Base-by-base conservation (phyloP, 2,113 vertebrate genomes). In the Cettia cetti region DNA sequence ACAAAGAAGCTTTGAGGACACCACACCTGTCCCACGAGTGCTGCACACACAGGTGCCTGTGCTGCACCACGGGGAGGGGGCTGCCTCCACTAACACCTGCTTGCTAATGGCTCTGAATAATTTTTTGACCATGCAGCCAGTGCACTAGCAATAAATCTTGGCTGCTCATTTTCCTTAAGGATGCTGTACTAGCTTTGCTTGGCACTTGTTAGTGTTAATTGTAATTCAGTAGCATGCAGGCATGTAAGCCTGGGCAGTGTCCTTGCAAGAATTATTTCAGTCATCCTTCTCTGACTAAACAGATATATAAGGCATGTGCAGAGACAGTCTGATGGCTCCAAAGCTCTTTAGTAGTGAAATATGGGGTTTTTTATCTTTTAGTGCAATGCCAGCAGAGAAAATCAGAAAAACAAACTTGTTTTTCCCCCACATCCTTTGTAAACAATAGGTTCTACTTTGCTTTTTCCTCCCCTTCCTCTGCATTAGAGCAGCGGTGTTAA, bases 371-470 rank as follows among this genome's bases (percentile, higher is more conserved):
- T 86, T 92, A 53, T 64, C 74, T 89, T 64, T 56, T 35, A 87
- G 15, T 39, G 31, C 65, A 79, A 64, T 19, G 40, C 5, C 40
- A 90, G 64, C 26, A 87, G 71, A 71, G 45, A 86, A 76, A 95
- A 89, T 42, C 52, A 76, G 89, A 64, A 89, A 94, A 89, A 85
- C 65, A 95, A 87, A 90, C 65, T 72, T 93, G 27, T 39, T 89
- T 77, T 47, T 6, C 3, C 21, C 47, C 57, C 21, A 80, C 49
- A 78, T 89, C 77, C 81, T 91, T 53, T 79, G 78, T 94, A 90
- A 90, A 93, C 82, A 95, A 57, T 64, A 71, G 71, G n/a, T 93
- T 78, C 24, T 49, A 47, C 21, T 82, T 64, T 39, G 21, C 17
- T 86, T 23, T 47, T 39, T 7, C 44, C 24, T 39, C 7, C 11